phyloP scores from a whole-genome alignment of 2,888 invertebrate genomes.

The Macrosiphum euphorbiae region DNA sequence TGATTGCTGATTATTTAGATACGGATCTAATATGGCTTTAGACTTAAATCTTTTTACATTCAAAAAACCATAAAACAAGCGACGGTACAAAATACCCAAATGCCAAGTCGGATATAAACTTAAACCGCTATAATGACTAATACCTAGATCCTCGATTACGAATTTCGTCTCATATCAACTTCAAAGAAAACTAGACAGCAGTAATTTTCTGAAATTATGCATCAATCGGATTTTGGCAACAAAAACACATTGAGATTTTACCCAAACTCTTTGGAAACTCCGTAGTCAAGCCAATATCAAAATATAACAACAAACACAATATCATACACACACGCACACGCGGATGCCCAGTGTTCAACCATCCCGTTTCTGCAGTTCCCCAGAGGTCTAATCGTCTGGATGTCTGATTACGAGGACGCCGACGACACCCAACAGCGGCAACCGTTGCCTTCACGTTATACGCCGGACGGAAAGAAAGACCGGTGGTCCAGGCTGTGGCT shows the following conservation, averaged over 20 bases:
- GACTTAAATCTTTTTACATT: too few relatives aligned
- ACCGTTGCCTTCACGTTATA: slow-evolving; percentile 42
- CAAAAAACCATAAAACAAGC: too few relatives aligned
- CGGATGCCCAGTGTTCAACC: fast-evolving
- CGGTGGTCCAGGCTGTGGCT: slow-evolving; percentile 52
- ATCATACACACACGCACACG: not conserved
- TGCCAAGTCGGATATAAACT: too few relatives aligned
- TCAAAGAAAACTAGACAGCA: not conserved
- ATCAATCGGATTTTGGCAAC: not conserved
- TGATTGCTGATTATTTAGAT: too few relatives aligned
- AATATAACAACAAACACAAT: not conserved
- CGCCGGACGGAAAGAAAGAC: slow-evolving; percentile 3
- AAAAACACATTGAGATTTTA: not conserved
- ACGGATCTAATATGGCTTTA: too few relatives aligned
- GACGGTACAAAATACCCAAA: too few relatives aligned
- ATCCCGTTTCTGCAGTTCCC: too few relatives aligned
- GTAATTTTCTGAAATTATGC: not conserved
- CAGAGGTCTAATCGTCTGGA: not conserved
- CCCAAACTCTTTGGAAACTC: not conserved
- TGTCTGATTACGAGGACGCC: not conserved
- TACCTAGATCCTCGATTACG: too few relatives aligned
- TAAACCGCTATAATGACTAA: too few relatives aligned
- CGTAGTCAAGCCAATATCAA: not conserved
- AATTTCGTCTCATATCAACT: too few relatives aligned
- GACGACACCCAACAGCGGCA: not conserved